Evolutionary conservation across 30 jellyfish, hydroid and myxozoan species (phyloP), one percentile per base, ranked within the genome.

Genomic region (Sanderia malayensis): DNA sequence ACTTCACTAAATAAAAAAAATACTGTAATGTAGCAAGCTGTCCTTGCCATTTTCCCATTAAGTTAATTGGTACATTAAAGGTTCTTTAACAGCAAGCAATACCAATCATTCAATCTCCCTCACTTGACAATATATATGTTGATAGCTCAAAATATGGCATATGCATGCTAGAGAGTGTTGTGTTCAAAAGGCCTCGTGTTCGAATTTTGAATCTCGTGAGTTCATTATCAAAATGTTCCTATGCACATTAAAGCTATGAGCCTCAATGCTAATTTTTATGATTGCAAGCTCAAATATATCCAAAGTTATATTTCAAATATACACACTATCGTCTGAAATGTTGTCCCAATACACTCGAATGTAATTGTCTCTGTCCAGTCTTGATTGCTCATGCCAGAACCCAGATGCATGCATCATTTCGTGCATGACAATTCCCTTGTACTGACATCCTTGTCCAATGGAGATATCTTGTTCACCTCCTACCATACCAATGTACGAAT

Each of bases 331-430:
- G 6, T 21, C 31, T 57, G 31, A 20, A 30, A 74, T 59, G 58
- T 74, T 74, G 1, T 74, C 59, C 86, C 86, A 74, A 52, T 18
- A 55, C 28, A 80, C 47, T 44, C 65, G 55, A 46, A 80, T 60
- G 84, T 67, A 80, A 0, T 63, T 57, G 32, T 80, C 92, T 45
- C 92, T 80, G 45, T 80, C 92, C 33, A 68, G 62, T 41, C 92
- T 67, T 57, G 92, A 80, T 45, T 80, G 92, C 29, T 80, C 92
- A 59, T 80, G 92, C 83, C 84, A 68, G 79, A 77, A 77, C 1
- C 89, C 89, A 71, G 70, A 41, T 46, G 81, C 70, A 27, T 77
- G 89, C 89, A 77, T 68, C 83, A 81, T 81, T 28, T 67, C 94
- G 53, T 77, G 89, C 69, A 77, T 77, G 19, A 77, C 81, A 31